Base-by-base conservation (phyloP, 2,888 invertebrate species). In the Bellardia pandia region DNA sequence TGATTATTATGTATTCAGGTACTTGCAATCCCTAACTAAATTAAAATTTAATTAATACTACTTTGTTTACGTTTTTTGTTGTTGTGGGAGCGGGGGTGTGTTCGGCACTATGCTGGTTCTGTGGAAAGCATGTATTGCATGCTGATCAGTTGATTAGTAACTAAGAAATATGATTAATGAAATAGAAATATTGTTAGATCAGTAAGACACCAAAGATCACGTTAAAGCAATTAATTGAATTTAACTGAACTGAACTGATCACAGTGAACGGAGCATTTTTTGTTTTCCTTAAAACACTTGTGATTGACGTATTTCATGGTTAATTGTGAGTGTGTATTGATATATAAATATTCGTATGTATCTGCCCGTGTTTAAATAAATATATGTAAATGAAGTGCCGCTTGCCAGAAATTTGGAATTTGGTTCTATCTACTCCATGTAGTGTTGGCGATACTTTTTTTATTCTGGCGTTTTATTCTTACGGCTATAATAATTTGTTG, bases 241-340 rank as follows among this genome's bases (percentile, higher is more conserved):
- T 37, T 3, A 3, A 37, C 5, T 37, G 37, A 37, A 37, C 1
- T 33, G 33, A 33, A 33, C 37, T 37, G 37, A 23, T 23, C 23
- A 23, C 23, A 23, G 23, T 23, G 23, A 64, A 72, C 13, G 62
- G 16, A 64, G 64, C 40, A 48, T 51, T 56, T 72, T 33, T 56
- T 56, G 23, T 30, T 79, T 64, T 74, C 37, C 80, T 64, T 68
- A 56, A 40, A 66, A 13, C 37, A 40, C 37, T 80, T 80, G 16
- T 40, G 40, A 58, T 68, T 75, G 75, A 75, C 81, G 81, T 48
- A 74, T 16, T 60, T 60, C 23, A 13, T 45, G n/a, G 40, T 58
- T 51, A 1, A n/a, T 13, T 48, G 11, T 48, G 51, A n/a, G 51
- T 51, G 51, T n/a, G 13, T 51, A 13, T 5, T 14, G 51, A 4